These are phyloP conservation scores for Cordilura impudica DNA, from an alignment of 2,888 invertebrate species.

Conservation along the genomic window DNA sequence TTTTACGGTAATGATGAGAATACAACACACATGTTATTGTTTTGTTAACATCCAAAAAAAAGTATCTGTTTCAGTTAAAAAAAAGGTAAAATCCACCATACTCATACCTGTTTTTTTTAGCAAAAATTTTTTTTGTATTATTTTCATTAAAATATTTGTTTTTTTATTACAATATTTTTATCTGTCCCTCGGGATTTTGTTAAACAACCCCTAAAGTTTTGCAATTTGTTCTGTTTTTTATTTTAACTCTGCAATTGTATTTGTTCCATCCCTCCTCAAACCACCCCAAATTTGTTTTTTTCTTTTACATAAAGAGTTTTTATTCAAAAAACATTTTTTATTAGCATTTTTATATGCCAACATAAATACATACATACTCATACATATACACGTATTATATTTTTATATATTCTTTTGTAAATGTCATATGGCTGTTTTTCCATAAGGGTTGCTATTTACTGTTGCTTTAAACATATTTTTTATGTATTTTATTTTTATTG, in stretches of 20 bases:
- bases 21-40: constrained; percentile 46
- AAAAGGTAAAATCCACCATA: constrained; percentile 33
- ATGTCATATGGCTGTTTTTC: no score
- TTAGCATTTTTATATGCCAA: constrained; percentile 27
- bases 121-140: not conserved
- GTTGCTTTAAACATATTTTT: constrained; percentile 16
- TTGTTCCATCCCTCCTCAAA: constrained; percentile 39
- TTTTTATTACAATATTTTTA: not conserved
- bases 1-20: constrained; percentile 53
- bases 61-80: constrained; percentile 52
- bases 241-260: constrained; percentile 31
- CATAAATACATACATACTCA: constrained; percentile 10
- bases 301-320: constrained; percentile 35
- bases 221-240: constrained; percentile 33
- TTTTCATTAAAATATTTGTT: constrained; percentile 1
- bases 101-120: constrained; percentile 54
- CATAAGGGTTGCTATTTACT: constrained; percentile 54
- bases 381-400: no score
- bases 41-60: constrained; percentile 29
- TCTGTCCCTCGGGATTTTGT: not conserved
- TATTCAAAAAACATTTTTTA: constrained; percentile 30
- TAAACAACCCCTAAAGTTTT: constrained; percentile 44
- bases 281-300: constrained; percentile 34
- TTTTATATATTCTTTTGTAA: constrained; percentile 36
- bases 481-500: constrained; percentile 51